Evolutionary conservation across 2,113 vertebrate species (phyloP).

Genomic region (Nycticryphes semicollaris): DNA sequence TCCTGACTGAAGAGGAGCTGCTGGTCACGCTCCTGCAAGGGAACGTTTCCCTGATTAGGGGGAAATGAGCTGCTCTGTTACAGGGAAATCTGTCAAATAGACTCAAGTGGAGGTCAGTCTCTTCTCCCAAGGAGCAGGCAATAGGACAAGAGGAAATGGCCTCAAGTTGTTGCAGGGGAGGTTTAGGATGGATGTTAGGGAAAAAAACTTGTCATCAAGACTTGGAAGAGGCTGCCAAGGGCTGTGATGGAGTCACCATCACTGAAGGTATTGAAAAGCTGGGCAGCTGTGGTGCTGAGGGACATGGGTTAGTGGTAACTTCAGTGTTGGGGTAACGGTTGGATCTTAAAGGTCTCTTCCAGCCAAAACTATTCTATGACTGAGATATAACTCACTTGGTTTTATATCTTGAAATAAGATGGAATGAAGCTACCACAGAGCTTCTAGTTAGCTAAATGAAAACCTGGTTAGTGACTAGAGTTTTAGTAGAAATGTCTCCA

Average conservation of each 20-base stretch:
- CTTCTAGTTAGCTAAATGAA: neutral
- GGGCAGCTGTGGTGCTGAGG: neutral
- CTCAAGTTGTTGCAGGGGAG: neutral
- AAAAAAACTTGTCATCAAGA: neutral
- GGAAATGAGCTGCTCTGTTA: neutral
- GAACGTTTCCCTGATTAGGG: neutral
- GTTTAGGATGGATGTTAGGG: neutral
- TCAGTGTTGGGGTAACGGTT: neutral
- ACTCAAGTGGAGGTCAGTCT: neutral
- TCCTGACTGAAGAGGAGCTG: neutral
- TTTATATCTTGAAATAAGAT: neutral
- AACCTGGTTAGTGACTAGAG: neutral
- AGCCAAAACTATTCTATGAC: neutral
- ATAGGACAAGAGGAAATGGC: neutral
- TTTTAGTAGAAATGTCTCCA: neutral
- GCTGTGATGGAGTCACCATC: neutral
- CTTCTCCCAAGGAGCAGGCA: neutral
- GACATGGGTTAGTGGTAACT: neutral
- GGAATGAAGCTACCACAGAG: neutral
- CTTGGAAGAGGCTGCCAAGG: neutral
- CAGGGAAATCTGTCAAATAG: neutral
- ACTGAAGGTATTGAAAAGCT: neutral
- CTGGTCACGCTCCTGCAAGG: neutral
- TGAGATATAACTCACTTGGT: neutral
- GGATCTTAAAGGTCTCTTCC: neutral